Conservation (phyloP, 2,888 invertebrate genomes). For the Cephus pulcher region DNA sequence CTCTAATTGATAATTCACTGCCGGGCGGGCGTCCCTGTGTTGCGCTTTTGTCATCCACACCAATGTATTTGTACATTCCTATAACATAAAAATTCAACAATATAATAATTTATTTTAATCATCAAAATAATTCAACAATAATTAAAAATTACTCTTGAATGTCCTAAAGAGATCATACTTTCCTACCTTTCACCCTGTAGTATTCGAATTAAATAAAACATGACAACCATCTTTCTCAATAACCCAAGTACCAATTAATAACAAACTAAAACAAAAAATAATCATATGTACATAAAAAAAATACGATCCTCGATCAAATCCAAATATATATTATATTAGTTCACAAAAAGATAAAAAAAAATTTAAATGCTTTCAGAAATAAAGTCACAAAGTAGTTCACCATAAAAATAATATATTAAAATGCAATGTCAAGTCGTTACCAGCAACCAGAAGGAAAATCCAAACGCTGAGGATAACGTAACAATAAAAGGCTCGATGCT, state of each 20-base stretch:
- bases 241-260: background rate
- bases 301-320: background rate
- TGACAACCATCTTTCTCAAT: no score
- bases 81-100: background rate
- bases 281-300: background rate
- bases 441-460: constrained; percentile 83
- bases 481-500: constrained; percentile 84
- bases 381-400: background rate
- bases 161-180: no score
- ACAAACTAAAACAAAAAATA: background rate
- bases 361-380: background rate
- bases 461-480: constrained; percentile 84
- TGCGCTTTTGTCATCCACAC: constrained; percentile 69
- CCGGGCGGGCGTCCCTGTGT: constrained; percentile 63
- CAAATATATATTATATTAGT: background rate
- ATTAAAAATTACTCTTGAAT: background rate
- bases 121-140: background rate
- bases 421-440: constrained; percentile 61
- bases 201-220: no score
- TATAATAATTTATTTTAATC: background rate
- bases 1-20: constrained; percentile 66
- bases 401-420: background rate
- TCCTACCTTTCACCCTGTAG: no score
- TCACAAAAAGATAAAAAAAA: background rate
- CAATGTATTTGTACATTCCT: constrained; percentile 86